phyloP scores from a whole-genome alignment of 30 jellyfish, hydroid and myxozoan genomes.

The Sanderia malayensis region DNA sequence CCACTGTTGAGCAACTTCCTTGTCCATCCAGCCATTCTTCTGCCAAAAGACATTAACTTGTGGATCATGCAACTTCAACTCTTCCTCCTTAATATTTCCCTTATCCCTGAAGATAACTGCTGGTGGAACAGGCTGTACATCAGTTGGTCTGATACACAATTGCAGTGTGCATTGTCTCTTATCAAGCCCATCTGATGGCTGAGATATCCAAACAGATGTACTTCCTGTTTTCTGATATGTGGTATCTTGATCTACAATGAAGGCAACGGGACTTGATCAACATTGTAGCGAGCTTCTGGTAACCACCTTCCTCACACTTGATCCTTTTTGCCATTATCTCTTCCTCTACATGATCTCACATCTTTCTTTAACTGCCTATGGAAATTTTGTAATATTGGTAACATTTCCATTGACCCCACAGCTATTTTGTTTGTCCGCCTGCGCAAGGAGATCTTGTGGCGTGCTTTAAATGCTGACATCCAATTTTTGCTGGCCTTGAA shows the following conservation, averaged over 20 bases:
- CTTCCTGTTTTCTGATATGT: neutral
- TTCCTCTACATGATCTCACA: neutral
- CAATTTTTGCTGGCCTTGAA: conserved; percentile 12
- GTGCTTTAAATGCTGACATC: conserved; percentile 6
- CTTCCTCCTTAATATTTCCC: conserved; percentile 22
- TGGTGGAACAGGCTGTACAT: conserved; percentile 35
- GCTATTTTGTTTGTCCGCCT: conserved; percentile 7
- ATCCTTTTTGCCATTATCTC: neutral
- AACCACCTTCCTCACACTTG: conserved; percentile 23
- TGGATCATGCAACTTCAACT: conserved; percentile 18
- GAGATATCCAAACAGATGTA: conserved; percentile 31
- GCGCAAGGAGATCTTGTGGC: conserved; percentile 10
- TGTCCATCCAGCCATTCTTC: conserved; percentile 24
- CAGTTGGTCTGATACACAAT: conserved; percentile 9
- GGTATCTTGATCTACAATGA: conserved; percentile 21
- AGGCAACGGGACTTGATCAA: conserved; percentile 26
- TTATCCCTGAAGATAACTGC: conserved; percentile 39
- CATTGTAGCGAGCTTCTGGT: conserved; percentile 12
- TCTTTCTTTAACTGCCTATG: conserved; percentile 29
- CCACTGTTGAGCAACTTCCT: conserved; percentile 27
- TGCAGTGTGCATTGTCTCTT: conserved; percentile 32
- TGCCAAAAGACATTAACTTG: conserved; percentile 32
- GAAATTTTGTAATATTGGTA: conserved; percentile 20
- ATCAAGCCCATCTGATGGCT: conserved; percentile 34
- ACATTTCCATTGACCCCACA: conserved; percentile 10